Conservation (phyloP, 1,140 invertebrate genomes). For the Centruroides vittatus region DNA sequence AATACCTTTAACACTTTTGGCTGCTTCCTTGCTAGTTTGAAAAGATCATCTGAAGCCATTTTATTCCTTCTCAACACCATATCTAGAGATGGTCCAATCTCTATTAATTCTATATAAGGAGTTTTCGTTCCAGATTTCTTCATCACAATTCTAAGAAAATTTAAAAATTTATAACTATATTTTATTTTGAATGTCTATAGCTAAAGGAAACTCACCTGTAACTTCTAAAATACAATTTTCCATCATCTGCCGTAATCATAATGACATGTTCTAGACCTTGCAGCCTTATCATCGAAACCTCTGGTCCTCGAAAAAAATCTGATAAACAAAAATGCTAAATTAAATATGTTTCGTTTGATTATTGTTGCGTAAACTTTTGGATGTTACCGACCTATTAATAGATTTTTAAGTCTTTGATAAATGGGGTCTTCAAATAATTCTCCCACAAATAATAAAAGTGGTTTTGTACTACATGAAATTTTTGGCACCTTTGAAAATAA, state of each 20-base stretch:
- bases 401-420: slow-evolving; percentile 65
- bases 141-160: slow-evolving; percentile 48
- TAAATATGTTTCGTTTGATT: neutral
- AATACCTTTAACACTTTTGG: slow-evolving; percentile 39
- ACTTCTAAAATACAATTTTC: slow-evolving; percentile 66
- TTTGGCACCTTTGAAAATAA: slow-evolving; percentile 42
- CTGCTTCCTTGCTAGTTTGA: slow-evolving; percentile 68
- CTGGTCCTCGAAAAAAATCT: slow-evolving; percentile 86
- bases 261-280: slow-evolving; percentile 87
- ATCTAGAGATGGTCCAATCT: slow-evolving; percentile 89
- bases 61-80: slow-evolving; percentile 68
- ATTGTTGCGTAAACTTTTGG: neutral
- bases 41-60: slow-evolving; percentile 78
- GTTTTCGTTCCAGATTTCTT: slow-evolving; percentile 81
- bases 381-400: slow-evolving; percentile 42
- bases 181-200: too few relatives aligned
- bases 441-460: slow-evolving; percentile 86
- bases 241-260: slow-evolving; percentile 67
- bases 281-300: slow-evolving; percentile 59
- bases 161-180: neutral
- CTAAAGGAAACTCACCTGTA: slow-evolving; percentile 47
- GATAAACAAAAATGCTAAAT: slow-evolving; percentile 24
- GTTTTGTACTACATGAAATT: slow-evolving; percentile 67
- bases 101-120: slow-evolving; percentile 79
- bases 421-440: slow-evolving; percentile 69